A percentile compares a stretch with the other conserved stretches of the same genome.
Evolutionary conservation across 2,797 vertebrate genomes (phyloP).

Genomic region (Dryobates pubescens): DNA sequence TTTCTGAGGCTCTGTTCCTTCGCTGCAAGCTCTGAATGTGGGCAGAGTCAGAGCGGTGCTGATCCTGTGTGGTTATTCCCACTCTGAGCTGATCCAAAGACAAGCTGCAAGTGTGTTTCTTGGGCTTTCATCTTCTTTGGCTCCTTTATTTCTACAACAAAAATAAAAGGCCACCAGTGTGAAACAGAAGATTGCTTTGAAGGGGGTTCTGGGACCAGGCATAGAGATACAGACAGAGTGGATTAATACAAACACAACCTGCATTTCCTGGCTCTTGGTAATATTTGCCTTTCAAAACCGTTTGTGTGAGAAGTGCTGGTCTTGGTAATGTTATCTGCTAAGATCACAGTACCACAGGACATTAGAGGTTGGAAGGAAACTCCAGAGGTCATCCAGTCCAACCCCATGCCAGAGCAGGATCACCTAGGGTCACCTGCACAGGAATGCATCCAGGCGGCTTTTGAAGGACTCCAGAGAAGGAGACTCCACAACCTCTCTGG

Average conservation of each 20-base stretch:
- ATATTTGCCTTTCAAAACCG: slow-evolving; percentile 14
- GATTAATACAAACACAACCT: neutral
- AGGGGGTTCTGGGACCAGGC: neutral
- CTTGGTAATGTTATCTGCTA: slow-evolving; percentile 23
- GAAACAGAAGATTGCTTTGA: neutral
- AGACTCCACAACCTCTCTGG: too few relatives aligned
- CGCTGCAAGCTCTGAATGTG: neutral
- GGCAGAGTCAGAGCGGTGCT: neutral
- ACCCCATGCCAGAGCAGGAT: too few relatives aligned
- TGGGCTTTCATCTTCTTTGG: neutral
- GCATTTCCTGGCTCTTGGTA: neutral
- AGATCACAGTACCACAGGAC: too few relatives aligned
- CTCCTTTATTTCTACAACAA: neutral
- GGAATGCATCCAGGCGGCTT: too few relatives aligned
- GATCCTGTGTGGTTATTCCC: neutral
- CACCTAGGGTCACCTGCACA: too few relatives aligned
- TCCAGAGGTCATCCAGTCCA: too few relatives aligned
- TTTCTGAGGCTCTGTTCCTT: neutral
- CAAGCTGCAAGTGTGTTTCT: neutral
- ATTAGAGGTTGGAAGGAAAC: too few relatives aligned
- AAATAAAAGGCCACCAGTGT: neutral
- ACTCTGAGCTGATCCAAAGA: neutral
- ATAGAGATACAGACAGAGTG: neutral
- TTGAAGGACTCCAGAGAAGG: too few relatives aligned
- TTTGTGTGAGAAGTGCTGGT: neutral